Percentiles rank a stretch among this genome's conserved stretches.
phyloP scores from a whole-genome alignment of 64 coral and sea anemone species.

The Pachyseris speciosa region DNA sequence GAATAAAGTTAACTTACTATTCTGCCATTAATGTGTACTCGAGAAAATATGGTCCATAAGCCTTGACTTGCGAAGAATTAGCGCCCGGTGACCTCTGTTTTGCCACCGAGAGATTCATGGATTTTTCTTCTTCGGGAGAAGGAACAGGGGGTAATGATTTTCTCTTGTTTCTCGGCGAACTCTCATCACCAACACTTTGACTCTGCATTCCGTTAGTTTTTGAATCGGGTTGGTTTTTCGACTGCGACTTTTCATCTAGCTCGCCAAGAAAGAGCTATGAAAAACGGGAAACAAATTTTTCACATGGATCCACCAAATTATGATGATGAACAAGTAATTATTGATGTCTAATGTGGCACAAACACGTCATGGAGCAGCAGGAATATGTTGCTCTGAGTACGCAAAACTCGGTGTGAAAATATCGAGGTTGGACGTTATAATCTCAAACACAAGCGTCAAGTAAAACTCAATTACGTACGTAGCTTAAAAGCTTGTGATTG shows the following conservation, averaged over 20 bases:
- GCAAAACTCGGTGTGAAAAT: not conserved
- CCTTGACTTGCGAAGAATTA: slow-evolving; percentile 62
- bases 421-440: not conserved
- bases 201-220: slow-evolving; percentile 67
- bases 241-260: slow-evolving; percentile 29
- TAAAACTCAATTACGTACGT: too few species aligned
- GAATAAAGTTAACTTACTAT: slow-evolving; percentile 86
- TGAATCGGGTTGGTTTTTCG: not conserved
- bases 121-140: slow-evolving; percentile 93
- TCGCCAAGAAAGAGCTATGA: slow-evolving; percentile 39
- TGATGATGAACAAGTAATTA: not conserved
- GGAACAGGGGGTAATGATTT: slow-evolving; percentile 85
- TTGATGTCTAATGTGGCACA: not conserved
- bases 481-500: too few species aligned
- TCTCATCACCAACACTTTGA: slow-evolving; percentile 23
- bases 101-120: slow-evolving; percentile 93
- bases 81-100: slow-evolving; percentile 79
- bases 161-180: slow-evolving; percentile 54
- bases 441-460: too few species aligned
- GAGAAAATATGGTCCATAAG: slow-evolving; percentile 97
- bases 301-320: not conserved
- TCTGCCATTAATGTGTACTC: slow-evolving; percentile 98
- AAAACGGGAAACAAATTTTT: not conserved
- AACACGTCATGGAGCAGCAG: not conserved
- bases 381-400: not conserved